phyloP scores from a whole-genome alignment of 2,113 vertebrate species.

The Potamarius usumacintae region DNA sequence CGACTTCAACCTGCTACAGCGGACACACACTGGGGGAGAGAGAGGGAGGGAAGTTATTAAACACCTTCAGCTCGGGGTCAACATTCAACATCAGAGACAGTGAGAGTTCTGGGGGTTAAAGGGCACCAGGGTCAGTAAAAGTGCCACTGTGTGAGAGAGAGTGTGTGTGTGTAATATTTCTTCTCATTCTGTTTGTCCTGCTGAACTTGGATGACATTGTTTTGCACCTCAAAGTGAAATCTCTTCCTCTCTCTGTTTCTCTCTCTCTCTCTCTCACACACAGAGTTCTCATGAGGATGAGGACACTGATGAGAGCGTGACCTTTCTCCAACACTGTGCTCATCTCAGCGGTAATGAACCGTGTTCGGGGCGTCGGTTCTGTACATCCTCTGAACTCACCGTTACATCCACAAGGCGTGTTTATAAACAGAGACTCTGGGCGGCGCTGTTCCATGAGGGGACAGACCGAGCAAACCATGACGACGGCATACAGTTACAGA shows the following conservation, averaged over 20 bases:
- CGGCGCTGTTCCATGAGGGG: neutral
- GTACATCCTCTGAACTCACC: neutral
- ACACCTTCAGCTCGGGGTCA: constrained; percentile 24
- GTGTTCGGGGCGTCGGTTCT: neutral
- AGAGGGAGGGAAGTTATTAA: constrained; percentile 39
- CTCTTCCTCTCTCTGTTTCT: neutral
- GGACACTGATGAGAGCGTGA: neutral
- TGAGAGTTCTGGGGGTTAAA: neutral
- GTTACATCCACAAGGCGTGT: neutral
- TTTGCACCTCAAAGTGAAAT: constrained; percentile 1
- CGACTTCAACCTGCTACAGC: constrained; percentile 80
- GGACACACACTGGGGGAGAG: constrained; percentile 80
- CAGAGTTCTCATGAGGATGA: neutral
- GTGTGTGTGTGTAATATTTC: neutral
- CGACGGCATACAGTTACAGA: neutral
- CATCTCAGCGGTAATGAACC: neutral
- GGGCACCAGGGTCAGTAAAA: constrained; percentile 8
- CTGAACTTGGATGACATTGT: neutral
- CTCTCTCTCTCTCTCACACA: neutral
- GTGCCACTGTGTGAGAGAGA: neutral
- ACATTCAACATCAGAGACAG: constrained; percentile 27
- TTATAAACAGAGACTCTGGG: neutral
- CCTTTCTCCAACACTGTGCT: neutral
- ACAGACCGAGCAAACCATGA: neutral
- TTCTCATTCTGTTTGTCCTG: neutral